These are phyloP conservation scores for Dolichopus griseipennis DNA, from an alignment of 2,888 invertebrate species.

Conservation along the genomic window DNA sequence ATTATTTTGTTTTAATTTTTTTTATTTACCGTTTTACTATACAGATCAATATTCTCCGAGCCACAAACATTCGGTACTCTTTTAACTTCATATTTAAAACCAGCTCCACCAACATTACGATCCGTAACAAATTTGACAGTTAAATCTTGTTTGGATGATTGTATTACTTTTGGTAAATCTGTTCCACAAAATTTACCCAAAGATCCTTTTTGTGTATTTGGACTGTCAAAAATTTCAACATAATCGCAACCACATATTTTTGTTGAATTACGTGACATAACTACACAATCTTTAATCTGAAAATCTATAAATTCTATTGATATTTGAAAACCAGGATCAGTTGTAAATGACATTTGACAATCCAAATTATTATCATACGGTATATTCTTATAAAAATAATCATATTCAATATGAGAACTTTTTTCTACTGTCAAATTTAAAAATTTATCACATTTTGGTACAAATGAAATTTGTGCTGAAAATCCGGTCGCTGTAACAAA, in stretches of 20 bases:
- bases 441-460: slow-evolving; percentile 60
- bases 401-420: background rate
- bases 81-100: slow-evolving; percentile 54
- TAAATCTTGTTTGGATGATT: slow-evolving; percentile 30
- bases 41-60: slow-evolving; percentile 31
- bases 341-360: slow-evolving; percentile 65
- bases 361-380: slow-evolving; percentile 45
- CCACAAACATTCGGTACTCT: slow-evolving; percentile 53
- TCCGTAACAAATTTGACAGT: slow-evolving; percentile 55
- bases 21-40: slow-evolving; percentile 36
- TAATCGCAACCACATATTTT: slow-evolving; percentile 60
- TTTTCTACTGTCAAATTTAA: slow-evolving; percentile 30
- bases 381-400: background rate
- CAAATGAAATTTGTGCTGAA: slow-evolving; percentile 53
- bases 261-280: slow-evolving; percentile 28
- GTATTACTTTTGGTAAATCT: background rate
- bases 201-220: slow-evolving; percentile 47
- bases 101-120: slow-evolving; percentile 47
- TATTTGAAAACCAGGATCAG: slow-evolving; percentile 52
- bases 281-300: slow-evolving; percentile 46
- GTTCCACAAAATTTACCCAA: slow-evolving; percentile 57
- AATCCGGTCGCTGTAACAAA: slow-evolving; percentile 48
- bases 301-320: slow-evolving; percentile 50
- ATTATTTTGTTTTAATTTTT: too few species aligned
- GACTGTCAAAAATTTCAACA: slow-evolving; percentile 64